Evolutionary conservation across 2,797 vertebrate species (phyloP), one percentile per base, ranked within the genome.

Genomic region (Pangasius djambal): DNA sequence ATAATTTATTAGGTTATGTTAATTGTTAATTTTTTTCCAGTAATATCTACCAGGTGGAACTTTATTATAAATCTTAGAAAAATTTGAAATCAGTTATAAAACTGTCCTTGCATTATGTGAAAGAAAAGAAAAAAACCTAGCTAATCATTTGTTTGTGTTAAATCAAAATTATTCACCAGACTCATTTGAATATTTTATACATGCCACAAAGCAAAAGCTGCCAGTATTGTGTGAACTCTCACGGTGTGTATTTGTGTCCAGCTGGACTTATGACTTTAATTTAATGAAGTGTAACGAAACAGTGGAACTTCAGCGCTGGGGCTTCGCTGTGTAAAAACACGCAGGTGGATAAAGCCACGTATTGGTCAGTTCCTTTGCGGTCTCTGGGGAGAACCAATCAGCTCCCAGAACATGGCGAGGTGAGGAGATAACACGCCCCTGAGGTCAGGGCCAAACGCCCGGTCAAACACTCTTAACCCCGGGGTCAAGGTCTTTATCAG

Each of bases 391-490:
- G 90, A 92, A 92, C 95, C 95, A 95, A 97, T 97, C 96, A 97
- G 97, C 97, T 95, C 86, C 37, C 77, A 96, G 97, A 97, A 96
- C 97, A 96, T 95, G 95, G 94, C 93, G 94, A 94, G 96, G 96
- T 97, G 96, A 97, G 97, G 97, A 97, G 96, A 96, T 96, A 97
- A 98, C 97, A 97, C 96, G 96, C 97, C 97, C 96, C 95, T 93
- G 95, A 97, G 97, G 97, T 98, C 97, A 98, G 94, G 96, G 97
- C 98, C 97, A 98, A 98, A 98, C 94, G 96, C 95, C 95, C 95
- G 97, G 96, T 96, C 97, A 98, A 97, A 97, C 94, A 96, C 97
- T 96, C 97, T 97, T 98, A 97, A 98, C 97, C 96, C 95, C 93
- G 87, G 96, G 98, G 97, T 98, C 97, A 98, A 96, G 96, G 96